phyloP scores from a whole-genome alignment of 2,888 invertebrate species.

The Stratiomys singularior region DNA sequence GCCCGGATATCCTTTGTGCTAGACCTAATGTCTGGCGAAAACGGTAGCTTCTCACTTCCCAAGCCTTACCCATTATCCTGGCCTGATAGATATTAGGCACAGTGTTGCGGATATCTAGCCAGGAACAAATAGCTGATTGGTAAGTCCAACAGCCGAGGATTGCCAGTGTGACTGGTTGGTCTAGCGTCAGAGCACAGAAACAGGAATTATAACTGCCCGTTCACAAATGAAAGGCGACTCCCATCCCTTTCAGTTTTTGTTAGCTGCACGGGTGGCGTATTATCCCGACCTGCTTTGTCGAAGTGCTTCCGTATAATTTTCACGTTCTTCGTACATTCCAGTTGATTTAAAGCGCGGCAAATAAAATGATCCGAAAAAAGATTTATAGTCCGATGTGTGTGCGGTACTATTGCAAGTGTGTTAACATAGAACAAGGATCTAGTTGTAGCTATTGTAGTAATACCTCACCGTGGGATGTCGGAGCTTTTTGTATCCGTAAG shows the following conservation, averaged over 20 bases:
- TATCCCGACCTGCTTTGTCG: background rate
- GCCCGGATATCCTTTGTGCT: background rate
- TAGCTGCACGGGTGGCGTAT: background rate
- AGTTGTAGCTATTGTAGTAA: slow-evolving; percentile 34
- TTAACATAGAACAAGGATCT: slow-evolving; percentile 47
- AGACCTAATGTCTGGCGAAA: background rate
- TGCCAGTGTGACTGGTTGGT: background rate
- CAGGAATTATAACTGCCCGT: slow-evolving; percentile 31
- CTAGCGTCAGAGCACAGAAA: slow-evolving; percentile 17
- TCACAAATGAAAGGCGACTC: slow-evolving; percentile 6
- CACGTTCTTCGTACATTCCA: slow-evolving; percentile 50
- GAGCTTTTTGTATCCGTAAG: background rate
- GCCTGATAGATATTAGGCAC: slow-evolving; percentile 32
- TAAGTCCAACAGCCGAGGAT: background rate
- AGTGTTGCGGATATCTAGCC: slow-evolving; percentile 10
- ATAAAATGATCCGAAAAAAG: slow-evolving; percentile 51
- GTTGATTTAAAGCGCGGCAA: slow-evolving; percentile 52
- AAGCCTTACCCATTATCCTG: slow-evolving; percentile 7
- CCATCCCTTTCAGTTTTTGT: background rate
- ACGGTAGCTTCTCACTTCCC: background rate
- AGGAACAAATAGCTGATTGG: slow-evolving; percentile 37
- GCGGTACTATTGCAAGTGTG: slow-evolving; percentile 47
- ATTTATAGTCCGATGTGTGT: slow-evolving; percentile 49
- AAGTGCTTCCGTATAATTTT: slow-evolving; percentile 49
- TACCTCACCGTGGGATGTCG: background rate